Evolutionary conservation across 2,113 vertebrate genomes (phyloP).

Genomic region (Glaucidium brasilianum): DNA sequence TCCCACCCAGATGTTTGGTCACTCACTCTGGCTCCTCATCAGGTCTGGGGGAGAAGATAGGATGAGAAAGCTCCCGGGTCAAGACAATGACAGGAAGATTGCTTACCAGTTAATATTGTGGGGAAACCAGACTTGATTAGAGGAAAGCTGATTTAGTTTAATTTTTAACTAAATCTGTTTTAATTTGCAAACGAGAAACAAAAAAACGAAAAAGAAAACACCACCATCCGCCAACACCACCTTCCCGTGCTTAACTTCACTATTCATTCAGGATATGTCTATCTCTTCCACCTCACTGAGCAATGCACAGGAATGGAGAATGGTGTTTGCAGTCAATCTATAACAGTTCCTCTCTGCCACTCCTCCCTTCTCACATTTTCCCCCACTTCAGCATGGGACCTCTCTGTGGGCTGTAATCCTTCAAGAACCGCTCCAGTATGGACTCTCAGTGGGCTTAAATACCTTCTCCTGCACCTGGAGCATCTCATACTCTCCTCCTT

Average conservation of each 20-base stretch:
- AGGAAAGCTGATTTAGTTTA: background rate
- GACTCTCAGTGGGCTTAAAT: background rate
- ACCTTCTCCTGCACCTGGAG: background rate
- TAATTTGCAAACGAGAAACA: background rate
- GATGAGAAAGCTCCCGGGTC: background rate
- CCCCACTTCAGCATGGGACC: background rate
- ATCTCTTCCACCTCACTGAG: background rate
- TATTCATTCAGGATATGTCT: background rate
- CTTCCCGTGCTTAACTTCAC: background rate
- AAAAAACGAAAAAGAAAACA: background rate
- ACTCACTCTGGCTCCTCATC: background rate
- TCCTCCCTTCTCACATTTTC: background rate
- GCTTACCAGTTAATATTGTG: background rate
- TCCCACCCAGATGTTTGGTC: fast-evolving
- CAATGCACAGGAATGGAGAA: fast-evolving
- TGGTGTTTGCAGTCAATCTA: background rate
- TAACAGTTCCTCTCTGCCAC: background rate
- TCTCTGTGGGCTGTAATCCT: background rate
- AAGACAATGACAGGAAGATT: background rate
- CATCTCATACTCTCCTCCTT: background rate
- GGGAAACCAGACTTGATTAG: background rate
- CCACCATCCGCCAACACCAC: background rate
- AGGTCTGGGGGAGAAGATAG: background rate
- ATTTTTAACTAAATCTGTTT: too few species aligned
- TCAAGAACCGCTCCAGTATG: background rate